Evolutionary conservation across 2,797 vertebrate species (phyloP).

Genomic region (Girardinus metallicus): DNA sequence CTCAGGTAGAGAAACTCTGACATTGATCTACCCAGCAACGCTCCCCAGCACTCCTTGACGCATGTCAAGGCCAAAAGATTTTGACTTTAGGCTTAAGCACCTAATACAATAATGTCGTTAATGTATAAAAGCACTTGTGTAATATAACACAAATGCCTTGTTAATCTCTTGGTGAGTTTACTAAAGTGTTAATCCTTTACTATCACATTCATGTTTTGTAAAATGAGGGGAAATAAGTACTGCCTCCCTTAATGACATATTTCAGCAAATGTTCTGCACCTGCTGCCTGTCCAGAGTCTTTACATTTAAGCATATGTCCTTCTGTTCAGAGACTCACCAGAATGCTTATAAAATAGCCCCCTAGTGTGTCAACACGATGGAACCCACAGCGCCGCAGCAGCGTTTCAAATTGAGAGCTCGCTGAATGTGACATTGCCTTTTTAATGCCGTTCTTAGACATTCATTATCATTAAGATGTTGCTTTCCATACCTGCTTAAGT

Average conservation of each 20-base stretch:
- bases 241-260: conserved; percentile 11
- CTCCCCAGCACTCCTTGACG: background rate
- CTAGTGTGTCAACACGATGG: conserved; percentile 50
- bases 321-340: conserved; percentile 26
- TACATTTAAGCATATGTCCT: conserved; percentile 26
- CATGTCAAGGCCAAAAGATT: background rate
- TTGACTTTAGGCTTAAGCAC: background rate
- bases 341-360: conserved; percentile 37
- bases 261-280: conserved; percentile 28
- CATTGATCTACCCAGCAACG: background rate
- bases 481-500: conserved; percentile 63
- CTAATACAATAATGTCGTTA: background rate
- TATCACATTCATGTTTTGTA: background rate
- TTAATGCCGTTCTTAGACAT: conserved; percentile 64
- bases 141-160: background rate
- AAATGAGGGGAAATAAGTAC: background rate
- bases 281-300: conserved; percentile 36
- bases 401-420: conserved; percentile 53
- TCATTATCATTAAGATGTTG: conserved; percentile 74
- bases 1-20: background rate
- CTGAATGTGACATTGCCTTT: conserved; percentile 54
- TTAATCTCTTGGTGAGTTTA: background rate
- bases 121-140: background rate
- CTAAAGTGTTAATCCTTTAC: background rate
- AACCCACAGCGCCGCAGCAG: conserved; percentile 24